Conservation (phyloP, 1,140 invertebrate genomes). For the Lordiphosa clarofinis region DNA sequence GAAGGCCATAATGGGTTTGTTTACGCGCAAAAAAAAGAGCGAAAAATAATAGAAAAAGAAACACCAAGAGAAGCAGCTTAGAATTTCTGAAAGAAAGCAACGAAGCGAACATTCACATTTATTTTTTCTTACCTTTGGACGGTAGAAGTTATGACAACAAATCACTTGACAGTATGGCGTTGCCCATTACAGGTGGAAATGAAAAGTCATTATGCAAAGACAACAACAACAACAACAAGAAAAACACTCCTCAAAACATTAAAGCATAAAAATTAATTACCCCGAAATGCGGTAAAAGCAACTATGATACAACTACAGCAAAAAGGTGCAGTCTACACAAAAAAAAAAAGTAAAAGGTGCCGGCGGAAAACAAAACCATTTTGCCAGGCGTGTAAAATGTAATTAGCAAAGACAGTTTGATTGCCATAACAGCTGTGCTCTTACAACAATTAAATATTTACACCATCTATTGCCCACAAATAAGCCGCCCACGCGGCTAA, state of each 20-base stretch:
- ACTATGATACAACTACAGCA: conserved; percentile 54
- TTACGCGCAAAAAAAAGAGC: conserved; percentile 28
- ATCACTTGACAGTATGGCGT: conserved; percentile 9
- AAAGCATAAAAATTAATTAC: conserved; percentile 57
- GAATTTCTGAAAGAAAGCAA: conserved; percentile 27
- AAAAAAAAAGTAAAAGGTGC: conserved; percentile 48
- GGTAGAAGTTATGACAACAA: conserved; percentile 33
- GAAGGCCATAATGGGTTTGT: conserved; percentile 63
- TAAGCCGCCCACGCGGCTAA: conserved; percentile 40
- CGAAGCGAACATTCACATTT: conserved; percentile 14
- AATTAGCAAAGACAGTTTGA: conserved; percentile 41
- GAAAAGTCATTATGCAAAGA: conserved; percentile 35
- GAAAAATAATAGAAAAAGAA: conserved; percentile 7
- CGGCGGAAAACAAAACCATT: conserved; percentile 49
- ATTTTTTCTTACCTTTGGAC: too few species aligned
- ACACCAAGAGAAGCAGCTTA: conserved; percentile 20
- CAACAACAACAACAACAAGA: conserved; percentile 14
- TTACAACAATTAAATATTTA: conserved; percentile 45
- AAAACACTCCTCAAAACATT: conserved; percentile 9
- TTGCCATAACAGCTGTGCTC: conserved; percentile 23
- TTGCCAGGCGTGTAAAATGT: conserved; percentile 44
- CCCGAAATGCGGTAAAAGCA: conserved; percentile 42
- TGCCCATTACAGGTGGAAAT: conserved; percentile 23
- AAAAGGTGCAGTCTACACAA: conserved; percentile 6
- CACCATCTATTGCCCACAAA: conserved; percentile 9